Base-by-base conservation (phyloP, 2,888 invertebrate genomes). In the Opisthograptis luteolata region DNA sequence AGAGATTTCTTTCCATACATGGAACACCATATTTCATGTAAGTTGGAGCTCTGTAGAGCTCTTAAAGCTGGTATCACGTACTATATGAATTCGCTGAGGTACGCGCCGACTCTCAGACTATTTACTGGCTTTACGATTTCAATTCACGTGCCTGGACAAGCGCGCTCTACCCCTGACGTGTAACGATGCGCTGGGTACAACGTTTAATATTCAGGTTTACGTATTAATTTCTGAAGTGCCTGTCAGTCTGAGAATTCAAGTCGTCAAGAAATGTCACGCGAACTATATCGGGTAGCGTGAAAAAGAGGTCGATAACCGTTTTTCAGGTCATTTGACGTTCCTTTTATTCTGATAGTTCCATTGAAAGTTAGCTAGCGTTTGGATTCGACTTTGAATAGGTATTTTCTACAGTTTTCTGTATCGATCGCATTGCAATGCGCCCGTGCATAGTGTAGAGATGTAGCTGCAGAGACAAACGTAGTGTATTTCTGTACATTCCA, bases 101-200 rank as follows among this genome's bases (percentile, higher is more conserved):
- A 68, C 67, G 63, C 64, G 50, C 44, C 30, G 44, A 40, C 59
- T 60, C 64, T 63, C 60, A 64, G 68, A 70, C 70, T 66, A 64
- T 71, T 70, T 70, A 64, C 69, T 68, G 77, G 75, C 75, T 78
- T 77, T 71, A 80, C 70, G 68, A 65, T 69, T 70, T 58, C 69
- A 66, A 69, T 74, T 66, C 66, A 65, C 64, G 64, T 58, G 58
- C 61, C 44, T 41, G 41, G 49, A 58, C 54, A 53, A 45, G 53
- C 53, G 35, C 39, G 37, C 31, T 34, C 32, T 30, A 28, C 35
- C 15, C 22, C 44, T 24, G 17, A 41, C 31, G 15, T 27, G 47
- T 17, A 35, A 42, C 30, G 19, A 42, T 42, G 47, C 28, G 27
- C 20, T 25, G 25, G 19, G 30, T 27, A 36, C 9, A 32, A 15